Base-by-base conservation (phyloP, 2,113 vertebrate genomes). In the Cryptotis parvus region DNA sequence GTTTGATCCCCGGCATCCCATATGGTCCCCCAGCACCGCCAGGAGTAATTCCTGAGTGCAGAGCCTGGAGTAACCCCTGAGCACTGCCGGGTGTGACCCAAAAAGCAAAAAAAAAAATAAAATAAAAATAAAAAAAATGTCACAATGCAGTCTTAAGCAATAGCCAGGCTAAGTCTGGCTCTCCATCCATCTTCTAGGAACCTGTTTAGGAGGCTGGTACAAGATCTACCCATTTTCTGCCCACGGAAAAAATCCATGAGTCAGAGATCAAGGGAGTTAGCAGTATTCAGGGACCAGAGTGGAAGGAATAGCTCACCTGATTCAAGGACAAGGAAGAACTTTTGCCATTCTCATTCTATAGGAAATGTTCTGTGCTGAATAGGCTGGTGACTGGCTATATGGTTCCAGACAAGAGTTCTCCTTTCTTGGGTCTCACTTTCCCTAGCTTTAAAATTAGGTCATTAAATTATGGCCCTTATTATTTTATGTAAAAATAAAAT, bases 401-500 rank as follows among this genome's bases (percentile, higher is more conserved):
- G 58, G 77, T 12, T 15, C 49, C 52, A 33, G 16, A 5, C 37
- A 76, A 76, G 12, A 39, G 37, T 72, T 49, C 45, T 87, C 9
- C 72, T 26, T 26, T 80, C 69, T 89, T n/a, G 9, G 68, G 18
- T 24, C 52, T 91, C 39, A 65, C 22, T 90, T 80, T 52, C 6
- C 31, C 41, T 31, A 43, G 63, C 35, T 33, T 27, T 69, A 89
- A 86, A 79, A 79, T 75, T 29, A 89, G 41, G 9, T 20, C 39
- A 92, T 61, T 24, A 61, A 61, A 61, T 61, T 24, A 61, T 16
- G 26, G 9, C 29, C 76, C 70, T 15, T n/a, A 63, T 68, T n/a
- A 55, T 68, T 91, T 73, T 73, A 77, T 39, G 76, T n/a, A n/a
- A n/a, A 87, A 91, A 87, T 27, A 15, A 49, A 24, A 78, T 15